These are phyloP conservation scores for Pseudeuparius sepicola DNA, from an alignment of 2,888 invertebrate species.

Conservation along the genomic window DNA sequence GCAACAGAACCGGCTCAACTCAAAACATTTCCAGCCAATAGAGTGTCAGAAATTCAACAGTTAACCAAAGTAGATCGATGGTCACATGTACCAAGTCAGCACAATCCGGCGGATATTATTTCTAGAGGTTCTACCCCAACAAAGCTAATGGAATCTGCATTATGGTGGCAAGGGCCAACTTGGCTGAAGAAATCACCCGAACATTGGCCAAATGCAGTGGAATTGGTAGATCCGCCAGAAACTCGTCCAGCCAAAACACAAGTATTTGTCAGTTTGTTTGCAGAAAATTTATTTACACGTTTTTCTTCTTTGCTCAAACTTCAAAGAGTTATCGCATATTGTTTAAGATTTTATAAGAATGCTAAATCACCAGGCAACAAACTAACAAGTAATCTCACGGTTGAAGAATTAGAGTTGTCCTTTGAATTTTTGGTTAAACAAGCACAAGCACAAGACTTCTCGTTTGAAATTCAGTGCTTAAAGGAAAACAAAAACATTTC, in stretches of 20 bases:
- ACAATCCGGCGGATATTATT: constrained; percentile 27
- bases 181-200: neutral
- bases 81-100: constrained; percentile 21
- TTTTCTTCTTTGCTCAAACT: too few species aligned
- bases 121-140: constrained; percentile 19
- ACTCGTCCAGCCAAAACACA: too few species aligned
- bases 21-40: constrained; percentile 26
- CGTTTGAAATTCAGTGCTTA: constrained; percentile 3
- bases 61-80: constrained; percentile 17
- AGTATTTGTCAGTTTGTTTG: too few species aligned
- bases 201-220: neutral
- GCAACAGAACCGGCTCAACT: constrained; percentile 17
- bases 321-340: too few species aligned
- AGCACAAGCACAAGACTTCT: constrained; percentile 5
- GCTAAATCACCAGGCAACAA: too few species aligned
- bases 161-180: constrained; percentile 23
- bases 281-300: too few species aligned
- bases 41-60: constrained; percentile 23
- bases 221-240: too few species aligned
- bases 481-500: neutral
- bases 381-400: too few species aligned
- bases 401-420: constrained; percentile 6
- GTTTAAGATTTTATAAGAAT: too few species aligned
- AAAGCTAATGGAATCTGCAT: constrained; percentile 9
- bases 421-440: constrained; percentile 5